Evolutionary conservation across 1,140 invertebrate genomes (phyloP), one percentile per base, ranked within the genome.

Genomic region (Glomeris maerens): DNA sequence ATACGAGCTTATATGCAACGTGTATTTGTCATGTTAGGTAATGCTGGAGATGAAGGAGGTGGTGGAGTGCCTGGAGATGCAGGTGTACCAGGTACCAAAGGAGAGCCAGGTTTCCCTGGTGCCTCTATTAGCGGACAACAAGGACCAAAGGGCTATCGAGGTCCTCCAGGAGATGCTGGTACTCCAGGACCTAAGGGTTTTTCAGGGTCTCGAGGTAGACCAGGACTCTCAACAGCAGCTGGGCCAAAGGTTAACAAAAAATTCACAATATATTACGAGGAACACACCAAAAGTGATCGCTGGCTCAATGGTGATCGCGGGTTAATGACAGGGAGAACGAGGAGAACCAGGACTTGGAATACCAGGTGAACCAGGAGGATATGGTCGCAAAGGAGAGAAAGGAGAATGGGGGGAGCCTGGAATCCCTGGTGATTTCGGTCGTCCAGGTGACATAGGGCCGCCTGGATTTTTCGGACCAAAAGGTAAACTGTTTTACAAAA

Each of bases 81-180:
- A 26, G 31, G 52, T 39, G 10, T 3, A 27, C 2, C 4, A 10
- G 27, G 54, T 42, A 27, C 66, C 70, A 21, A 39, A 27, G n/a
- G 74, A 73, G 29, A 52, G 2, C 39, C 59, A 5, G 68, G 62
- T 20, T 46, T 51, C 4, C 55, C 55, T 25, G 62, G 62, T 2
- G 23, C 53, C 17, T 14, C 14, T 17, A 51, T 50, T 4, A 42
- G 17, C 65, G 78, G 78, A 59, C 64, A 73, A 13, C 52, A 59
- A 25, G 82, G 82, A 40, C 60, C 67, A 54, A 64, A 64, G 49
- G 56, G 52, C 13, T 13, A 27, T 2, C 39, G 31, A 45, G 61
- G 62, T 46, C 47, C 52, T 5, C 50, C 55, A 47, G 61, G 62
- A 46, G 20, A 47, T 20, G 20, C 28, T 20, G 42, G 42, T 17